Evolutionary conservation across 2,113 vertebrate species (phyloP).

Genomic region (Ondatra zibethicus): DNA sequence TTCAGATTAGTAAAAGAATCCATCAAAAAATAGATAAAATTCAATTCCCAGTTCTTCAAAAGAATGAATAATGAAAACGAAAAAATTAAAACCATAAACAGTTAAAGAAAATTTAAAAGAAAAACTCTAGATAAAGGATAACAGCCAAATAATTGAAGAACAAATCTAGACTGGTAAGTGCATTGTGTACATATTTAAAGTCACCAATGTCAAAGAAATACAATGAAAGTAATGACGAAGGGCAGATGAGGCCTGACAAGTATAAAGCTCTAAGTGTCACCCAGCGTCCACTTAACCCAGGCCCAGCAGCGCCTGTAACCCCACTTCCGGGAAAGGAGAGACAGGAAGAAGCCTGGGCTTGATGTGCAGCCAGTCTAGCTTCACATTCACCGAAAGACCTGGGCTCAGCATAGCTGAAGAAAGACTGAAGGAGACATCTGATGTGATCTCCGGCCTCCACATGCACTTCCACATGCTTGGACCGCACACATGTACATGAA

Average conservation of each 20-base stretch:
- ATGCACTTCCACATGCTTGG: too few species aligned
- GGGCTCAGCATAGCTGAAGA: too few species aligned
- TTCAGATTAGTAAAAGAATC: background rate
- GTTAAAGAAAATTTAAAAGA: background rate
- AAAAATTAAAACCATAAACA: background rate
- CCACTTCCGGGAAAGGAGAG: background rate
- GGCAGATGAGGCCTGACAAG: background rate
- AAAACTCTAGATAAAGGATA: background rate
- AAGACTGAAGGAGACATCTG: background rate
- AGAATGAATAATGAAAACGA: background rate
- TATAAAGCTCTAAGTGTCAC: background rate
- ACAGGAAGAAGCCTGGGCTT: background rate
- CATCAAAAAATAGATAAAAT: constrained; percentile 15
- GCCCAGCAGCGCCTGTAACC: background rate
- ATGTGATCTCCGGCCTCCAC: background rate
- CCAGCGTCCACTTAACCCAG: background rate
- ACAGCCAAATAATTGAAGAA: constrained; percentile 1
- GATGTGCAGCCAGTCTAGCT: background rate
- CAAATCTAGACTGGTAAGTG: constrained; percentile 6
- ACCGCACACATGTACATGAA: background rate
- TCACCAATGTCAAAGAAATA: constrained; percentile 51
- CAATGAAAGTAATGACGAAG: constrained; percentile 38
- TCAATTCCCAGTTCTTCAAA: background rate
- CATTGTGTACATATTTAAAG: constrained; percentile 47
- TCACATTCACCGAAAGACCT: background rate